A percentile compares a stretch with the other conserved stretches of the same genome.
phyloP scores from a whole-genome alignment of 2,797 vertebrate species.

The Adelosebastes latens region DNA sequence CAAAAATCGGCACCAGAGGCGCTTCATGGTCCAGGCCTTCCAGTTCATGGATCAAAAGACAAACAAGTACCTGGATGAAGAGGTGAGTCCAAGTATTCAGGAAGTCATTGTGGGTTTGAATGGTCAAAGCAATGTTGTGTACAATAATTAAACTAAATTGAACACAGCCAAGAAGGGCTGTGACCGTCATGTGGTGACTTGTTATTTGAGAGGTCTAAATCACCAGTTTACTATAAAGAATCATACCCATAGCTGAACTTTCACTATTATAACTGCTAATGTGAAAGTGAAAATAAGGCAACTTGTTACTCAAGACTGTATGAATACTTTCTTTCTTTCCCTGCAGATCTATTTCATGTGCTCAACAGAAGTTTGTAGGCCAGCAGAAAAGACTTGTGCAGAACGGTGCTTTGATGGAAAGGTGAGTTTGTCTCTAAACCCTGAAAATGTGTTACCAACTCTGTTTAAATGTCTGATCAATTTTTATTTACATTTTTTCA shows the following conservation, averaged over 20 bases:
- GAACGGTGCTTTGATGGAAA: conserved; percentile 74
- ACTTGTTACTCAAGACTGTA: neutral
- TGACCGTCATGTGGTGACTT: neutral
- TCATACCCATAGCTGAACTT: neutral
- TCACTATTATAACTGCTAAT: neutral
- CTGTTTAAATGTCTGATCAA: neutral
- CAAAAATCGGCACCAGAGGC: conserved; percentile 54
- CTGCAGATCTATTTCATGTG: conserved; percentile 85
- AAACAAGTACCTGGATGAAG: conserved; percentile 76
- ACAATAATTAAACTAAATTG: neutral
- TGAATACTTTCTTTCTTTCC: neutral
- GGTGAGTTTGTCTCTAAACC: conserved; percentile 22
- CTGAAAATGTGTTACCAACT: fast-evolving
- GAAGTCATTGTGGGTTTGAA: neutral
- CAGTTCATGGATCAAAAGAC: conserved; percentile 77
- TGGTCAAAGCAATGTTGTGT: neutral
- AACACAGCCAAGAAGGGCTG: too few relatives aligned
- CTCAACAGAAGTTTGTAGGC: conserved; percentile 78
- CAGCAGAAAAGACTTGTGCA: conserved; percentile 57
- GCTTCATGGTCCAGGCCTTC: conserved; percentile 75
- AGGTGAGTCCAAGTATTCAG: conserved; percentile 54
- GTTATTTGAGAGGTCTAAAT: neutral
- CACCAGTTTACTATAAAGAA: neutral
- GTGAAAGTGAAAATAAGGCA: neutral
- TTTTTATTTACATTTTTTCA: neutral